Evolutionary conservation across 2,113 vertebrate genomes (phyloP).

Genomic region (Gobiocypris rarus): DNA sequence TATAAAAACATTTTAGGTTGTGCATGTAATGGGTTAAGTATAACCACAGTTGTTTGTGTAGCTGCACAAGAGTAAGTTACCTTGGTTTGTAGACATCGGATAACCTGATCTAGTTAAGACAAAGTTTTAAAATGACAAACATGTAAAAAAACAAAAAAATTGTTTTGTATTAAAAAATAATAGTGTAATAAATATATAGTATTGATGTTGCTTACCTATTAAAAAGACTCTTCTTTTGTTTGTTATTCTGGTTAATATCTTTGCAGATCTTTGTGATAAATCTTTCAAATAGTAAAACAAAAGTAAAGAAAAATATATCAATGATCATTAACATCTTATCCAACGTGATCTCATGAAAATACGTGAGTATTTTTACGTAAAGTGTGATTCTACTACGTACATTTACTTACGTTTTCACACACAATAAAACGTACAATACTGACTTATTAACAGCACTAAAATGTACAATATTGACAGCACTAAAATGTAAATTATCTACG

Average conservation of each 20-base stretch:
- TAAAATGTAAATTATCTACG: too few relatives aligned
- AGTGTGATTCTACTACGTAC: too few relatives aligned
- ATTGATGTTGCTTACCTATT: slow-evolving; percentile 52
- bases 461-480: too few relatives aligned
- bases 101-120: slow-evolving; percentile 55
- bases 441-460: too few relatives aligned
- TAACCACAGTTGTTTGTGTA: background rate
- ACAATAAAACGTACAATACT: too few relatives aligned
- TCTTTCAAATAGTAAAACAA: slow-evolving; percentile 67
- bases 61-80: slow-evolving; percentile 49
- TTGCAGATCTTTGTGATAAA: slow-evolving; percentile 80
- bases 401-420: too few relatives aligned
- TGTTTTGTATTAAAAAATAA: background rate
- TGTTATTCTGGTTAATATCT: slow-evolving; percentile 55
- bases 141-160: background rate
- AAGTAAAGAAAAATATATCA: background rate
- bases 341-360: too few relatives aligned
- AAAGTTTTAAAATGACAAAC: background rate
- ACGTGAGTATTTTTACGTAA: too few relatives aligned
- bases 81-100: slow-evolving; percentile 61
- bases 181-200: background rate
- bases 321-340: background rate
- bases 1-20: background rate
- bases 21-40: background rate
- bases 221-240: slow-evolving; percentile 68